Conservation (phyloP, 2,797 vertebrate species). For the Onychomys leucogaster region DNA sequence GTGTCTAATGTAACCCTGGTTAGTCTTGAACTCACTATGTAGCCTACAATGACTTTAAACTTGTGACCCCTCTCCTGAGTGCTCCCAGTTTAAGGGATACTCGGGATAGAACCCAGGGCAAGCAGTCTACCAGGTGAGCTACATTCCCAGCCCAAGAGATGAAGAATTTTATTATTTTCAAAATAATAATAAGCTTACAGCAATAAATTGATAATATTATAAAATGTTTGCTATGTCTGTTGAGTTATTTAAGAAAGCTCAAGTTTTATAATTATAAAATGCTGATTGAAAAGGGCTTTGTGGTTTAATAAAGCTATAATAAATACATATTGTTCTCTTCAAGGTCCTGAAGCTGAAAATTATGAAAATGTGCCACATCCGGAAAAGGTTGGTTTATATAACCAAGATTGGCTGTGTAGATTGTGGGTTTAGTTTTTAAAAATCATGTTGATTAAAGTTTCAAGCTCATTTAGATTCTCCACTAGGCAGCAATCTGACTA, state of each 20-base stretch:
- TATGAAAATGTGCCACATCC: slow-evolving; percentile 72
- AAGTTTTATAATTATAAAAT: slow-evolving; percentile 60
- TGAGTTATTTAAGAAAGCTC: slow-evolving; percentile 10
- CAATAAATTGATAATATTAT: background rate
- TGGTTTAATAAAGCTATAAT: slow-evolving; percentile 52
- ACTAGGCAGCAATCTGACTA: slow-evolving; percentile 23
- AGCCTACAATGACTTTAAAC: background rate
- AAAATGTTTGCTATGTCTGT: slow-evolving; percentile 21
- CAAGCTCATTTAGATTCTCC: background rate
- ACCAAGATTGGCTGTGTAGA: background rate
- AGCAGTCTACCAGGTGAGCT: background rate
- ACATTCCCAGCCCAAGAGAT: background rate
- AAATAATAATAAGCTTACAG: background rate
- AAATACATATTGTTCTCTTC: slow-evolving; percentile 70
- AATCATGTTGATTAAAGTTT: slow-evolving; percentile 41
- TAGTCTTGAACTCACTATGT: background rate
- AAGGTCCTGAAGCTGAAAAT: slow-evolving; percentile 73
- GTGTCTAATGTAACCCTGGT: background rate
- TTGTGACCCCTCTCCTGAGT: background rate
- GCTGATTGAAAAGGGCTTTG: background rate
- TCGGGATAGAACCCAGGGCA: background rate
- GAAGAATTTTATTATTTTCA: slow-evolving; percentile 1
- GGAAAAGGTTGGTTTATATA: slow-evolving; percentile 83
- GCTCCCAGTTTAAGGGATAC: background rate
- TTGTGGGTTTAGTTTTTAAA: background rate